These are phyloP conservation scores for Sciurus carolinensis DNA, from an alignment of 2,797 vertebrate species.

Conservation along the genomic window DNA sequence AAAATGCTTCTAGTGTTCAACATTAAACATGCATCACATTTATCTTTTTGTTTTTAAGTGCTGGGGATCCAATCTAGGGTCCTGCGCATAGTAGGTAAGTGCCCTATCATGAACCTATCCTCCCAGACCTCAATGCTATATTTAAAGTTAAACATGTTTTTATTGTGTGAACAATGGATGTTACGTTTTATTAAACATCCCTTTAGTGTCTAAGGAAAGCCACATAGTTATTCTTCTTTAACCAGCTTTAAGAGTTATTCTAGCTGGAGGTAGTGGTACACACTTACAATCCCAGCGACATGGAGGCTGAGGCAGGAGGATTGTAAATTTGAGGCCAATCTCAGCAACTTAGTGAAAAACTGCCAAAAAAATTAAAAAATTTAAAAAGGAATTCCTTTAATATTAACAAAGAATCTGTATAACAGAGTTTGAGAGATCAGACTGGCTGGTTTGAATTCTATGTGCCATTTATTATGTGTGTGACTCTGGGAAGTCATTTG, in stretches of 20 bases:
- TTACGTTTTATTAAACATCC: neutral
- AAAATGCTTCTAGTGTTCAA: neutral
- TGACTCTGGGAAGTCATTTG: neutral
- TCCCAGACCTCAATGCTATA: neutral
- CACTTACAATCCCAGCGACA: neutral
- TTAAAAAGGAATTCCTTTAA: neutral
- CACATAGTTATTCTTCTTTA: neutral
- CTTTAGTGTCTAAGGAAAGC: neutral
- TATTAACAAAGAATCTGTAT: neutral
- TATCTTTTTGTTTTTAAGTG: neutral
- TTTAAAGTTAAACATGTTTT: neutral
- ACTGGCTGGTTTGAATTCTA: neutral
- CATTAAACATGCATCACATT: neutral
- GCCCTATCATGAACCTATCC: neutral
- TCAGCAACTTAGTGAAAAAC: neutral
- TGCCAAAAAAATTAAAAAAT: neutral
- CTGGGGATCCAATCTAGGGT: neutral
- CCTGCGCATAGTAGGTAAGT: neutral
- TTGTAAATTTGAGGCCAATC: neutral
- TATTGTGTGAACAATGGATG: neutral
- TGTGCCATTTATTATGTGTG: neutral
- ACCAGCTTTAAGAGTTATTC: neutral
- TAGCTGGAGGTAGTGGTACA: neutral
- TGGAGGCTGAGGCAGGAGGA: neutral
- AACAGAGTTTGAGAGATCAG: neutral